Percentiles rank a stretch among this genome's conserved stretches.
phyloP scores from a whole-genome alignment of 2,888 invertebrate species.

The Syrphus vitripennis region DNA sequence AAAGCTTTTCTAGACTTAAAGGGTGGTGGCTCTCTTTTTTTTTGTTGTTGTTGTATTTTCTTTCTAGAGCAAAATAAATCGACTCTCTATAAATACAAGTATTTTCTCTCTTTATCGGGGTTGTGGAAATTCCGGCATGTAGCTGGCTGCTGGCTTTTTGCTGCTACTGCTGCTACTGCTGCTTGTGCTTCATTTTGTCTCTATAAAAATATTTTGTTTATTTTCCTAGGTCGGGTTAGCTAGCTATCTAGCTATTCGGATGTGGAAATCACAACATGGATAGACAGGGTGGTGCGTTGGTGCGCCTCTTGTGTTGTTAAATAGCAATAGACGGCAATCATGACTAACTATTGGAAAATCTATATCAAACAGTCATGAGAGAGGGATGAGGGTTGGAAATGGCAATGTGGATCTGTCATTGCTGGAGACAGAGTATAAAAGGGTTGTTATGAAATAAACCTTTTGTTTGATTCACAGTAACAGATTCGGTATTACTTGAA shows the following conservation, averaged over 20 bases:
- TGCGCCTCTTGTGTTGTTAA: not conserved
- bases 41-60: not conserved
- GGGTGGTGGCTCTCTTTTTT: slow-evolving; percentile 30
- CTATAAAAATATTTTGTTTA: slow-evolving; percentile 55
- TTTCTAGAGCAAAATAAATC: not conserved
- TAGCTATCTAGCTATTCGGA: not conserved
- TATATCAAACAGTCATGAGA: not conserved
- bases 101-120: not conserved
- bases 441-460: slow-evolving; percentile 4
- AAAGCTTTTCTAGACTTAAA: slow-evolving; percentile 56
- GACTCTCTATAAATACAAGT: not conserved
- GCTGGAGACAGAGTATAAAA: not conserved
- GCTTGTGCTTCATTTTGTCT: not conserved
- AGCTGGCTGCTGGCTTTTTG: not conserved
- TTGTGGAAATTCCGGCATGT: slow-evolving; percentile 22
- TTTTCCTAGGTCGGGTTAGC: slow-evolving; percentile 53
- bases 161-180: not conserved
- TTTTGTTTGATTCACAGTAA: not conserved
- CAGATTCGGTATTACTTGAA: not conserved
- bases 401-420: not conserved
- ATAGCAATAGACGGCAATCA: not conserved
- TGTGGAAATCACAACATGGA: slow-evolving; percentile 25
- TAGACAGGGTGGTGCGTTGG: slow-evolving; percentile 27
- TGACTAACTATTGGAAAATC: slow-evolving; percentile 9
- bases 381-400: not conserved